A percentile compares a stretch with the other conserved stretches of the same genome.
Conservation (phyloP, 1,140 invertebrate species). For the Cydia fagiglandana region DNA sequence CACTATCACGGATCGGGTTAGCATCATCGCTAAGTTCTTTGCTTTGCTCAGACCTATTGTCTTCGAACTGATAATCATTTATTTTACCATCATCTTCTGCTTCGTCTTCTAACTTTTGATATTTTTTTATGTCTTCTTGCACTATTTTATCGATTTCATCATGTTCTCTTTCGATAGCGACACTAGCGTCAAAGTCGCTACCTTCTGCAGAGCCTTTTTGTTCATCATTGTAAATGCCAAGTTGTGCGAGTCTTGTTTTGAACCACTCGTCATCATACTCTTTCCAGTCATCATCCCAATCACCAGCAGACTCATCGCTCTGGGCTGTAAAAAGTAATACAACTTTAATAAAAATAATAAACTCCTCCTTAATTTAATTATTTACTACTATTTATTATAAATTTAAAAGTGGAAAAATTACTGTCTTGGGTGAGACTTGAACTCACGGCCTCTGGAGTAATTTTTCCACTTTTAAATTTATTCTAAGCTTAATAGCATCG, state of each 20-base stretch:
- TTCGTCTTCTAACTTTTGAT: constrained; percentile 7
- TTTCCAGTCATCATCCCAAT: constrained; percentile 33
- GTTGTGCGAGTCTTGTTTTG: background rate
- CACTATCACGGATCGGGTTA: background rate
- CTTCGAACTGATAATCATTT: constrained; percentile 64
- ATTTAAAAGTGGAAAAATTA: too few relatives aligned
- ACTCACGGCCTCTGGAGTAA: too few relatives aligned
- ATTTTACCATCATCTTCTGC: constrained; percentile 36
- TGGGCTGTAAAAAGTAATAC: constrained; percentile 39
- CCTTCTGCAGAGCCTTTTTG: constrained; percentile 17
- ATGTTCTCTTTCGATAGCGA: constrained; percentile 9
- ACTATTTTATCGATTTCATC: constrained; percentile 26
- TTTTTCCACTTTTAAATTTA: too few relatives aligned
- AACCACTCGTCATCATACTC: constrained; percentile 11
- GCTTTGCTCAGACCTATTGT: constrained; percentile 52
- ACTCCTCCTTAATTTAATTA: background rate
- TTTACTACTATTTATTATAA: too few relatives aligned
- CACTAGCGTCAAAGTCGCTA: background rate
- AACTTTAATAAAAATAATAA: constrained; percentile 16
- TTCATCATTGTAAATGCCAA: constrained; percentile 2
- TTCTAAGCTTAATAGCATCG: too few relatives aligned
- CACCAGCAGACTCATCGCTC: constrained; percentile 32
- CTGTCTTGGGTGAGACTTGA: too few relatives aligned
- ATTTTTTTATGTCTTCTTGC: constrained; percentile 27
- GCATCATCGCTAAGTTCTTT: background rate